These are phyloP conservation scores for Falco biarmicus DNA, from an alignment of 2,797 vertebrate species.

Conservation along the genomic window DNA sequence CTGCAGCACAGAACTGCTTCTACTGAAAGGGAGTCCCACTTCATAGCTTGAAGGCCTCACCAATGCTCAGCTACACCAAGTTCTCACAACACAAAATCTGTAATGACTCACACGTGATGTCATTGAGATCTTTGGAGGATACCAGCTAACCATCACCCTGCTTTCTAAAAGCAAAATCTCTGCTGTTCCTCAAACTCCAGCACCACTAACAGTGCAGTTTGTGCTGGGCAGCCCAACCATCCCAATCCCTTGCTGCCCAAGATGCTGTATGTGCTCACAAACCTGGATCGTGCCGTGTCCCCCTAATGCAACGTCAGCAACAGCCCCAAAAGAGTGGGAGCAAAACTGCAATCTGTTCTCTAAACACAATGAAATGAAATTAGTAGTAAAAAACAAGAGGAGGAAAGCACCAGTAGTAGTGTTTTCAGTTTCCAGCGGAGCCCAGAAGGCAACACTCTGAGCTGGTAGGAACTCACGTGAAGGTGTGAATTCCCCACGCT, in stretches of 20 bases:
- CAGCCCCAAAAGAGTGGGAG: background rate
- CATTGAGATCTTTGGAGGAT: background rate
- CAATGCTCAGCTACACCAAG: background rate
- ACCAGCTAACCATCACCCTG: background rate
- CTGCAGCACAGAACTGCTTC: background rate
- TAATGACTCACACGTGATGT: rapidly evolving
- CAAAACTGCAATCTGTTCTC: background rate
- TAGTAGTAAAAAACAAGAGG: background rate
- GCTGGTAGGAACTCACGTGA: rapidly evolving
- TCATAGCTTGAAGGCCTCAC: background rate
- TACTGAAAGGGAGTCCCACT: background rate
- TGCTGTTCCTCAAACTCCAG: background rate
- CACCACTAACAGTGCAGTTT: rapidly evolving
- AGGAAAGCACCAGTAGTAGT: background rate
- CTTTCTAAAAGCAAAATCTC: background rate
- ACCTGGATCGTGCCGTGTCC: rapidly evolving
- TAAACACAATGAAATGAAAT: background rate
- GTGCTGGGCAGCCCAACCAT: background rate
- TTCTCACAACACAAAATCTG: background rate
- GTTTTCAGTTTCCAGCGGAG: background rate
- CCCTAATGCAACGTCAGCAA: background rate
- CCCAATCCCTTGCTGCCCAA: background rate
- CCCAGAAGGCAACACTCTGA: background rate
- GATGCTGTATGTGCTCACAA: rapidly evolving
- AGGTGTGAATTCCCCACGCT: rapidly evolving